Base-by-base conservation (phyloP, 2,113 vertebrate species). In the Tupaia chinensis region DNA sequence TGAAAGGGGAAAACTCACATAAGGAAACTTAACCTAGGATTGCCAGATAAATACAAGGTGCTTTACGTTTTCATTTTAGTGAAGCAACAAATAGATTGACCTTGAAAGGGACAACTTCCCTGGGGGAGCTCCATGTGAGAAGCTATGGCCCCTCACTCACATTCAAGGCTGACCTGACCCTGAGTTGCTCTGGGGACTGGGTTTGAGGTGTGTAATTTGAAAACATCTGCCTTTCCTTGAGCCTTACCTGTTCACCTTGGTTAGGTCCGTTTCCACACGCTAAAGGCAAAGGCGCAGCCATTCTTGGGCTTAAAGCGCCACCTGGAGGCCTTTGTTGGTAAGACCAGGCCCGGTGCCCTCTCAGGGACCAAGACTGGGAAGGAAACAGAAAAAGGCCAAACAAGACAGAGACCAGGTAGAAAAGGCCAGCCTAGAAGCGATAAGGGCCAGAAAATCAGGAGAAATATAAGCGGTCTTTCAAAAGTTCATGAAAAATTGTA, bases 251-350 rank as follows among this genome's bases (percentile, higher is more conserved):
- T 29, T 73, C 56, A 56, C 9, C 22, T 20, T 13, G 3, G 12
- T 70, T 65, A 73, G 11, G 19, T 16, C 23, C 9, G 27, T 15
- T 53, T 70, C 10, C 7, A 13, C 27, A 1, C 11, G 11, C 19
- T 58, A 20, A 68, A 32, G 10, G 9, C 29, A 20, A 77, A 60
- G 73, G 5, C 44, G 73, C 44, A 74, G 54, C 29, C 84, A 72
- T 85, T 3, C 56, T 27, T 94, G 83, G 87, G 73, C 34, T 95
- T 83, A 93, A 32, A 72, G 90, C 69, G 68, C 97, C 96, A 85
- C 56, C 97, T 98, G 81, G 87, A 83, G 96, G 94, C 84, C 14
- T 0, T 69, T 88, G 0, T 25, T 29, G 56, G 88, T 88, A 96
- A 12, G 61, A 15, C 68, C 13, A 34, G 74, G 25, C 53, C 78